Base-by-base conservation (phyloP, 2,113 vertebrate genomes). In the Girardinichthys multiradiatus region DNA sequence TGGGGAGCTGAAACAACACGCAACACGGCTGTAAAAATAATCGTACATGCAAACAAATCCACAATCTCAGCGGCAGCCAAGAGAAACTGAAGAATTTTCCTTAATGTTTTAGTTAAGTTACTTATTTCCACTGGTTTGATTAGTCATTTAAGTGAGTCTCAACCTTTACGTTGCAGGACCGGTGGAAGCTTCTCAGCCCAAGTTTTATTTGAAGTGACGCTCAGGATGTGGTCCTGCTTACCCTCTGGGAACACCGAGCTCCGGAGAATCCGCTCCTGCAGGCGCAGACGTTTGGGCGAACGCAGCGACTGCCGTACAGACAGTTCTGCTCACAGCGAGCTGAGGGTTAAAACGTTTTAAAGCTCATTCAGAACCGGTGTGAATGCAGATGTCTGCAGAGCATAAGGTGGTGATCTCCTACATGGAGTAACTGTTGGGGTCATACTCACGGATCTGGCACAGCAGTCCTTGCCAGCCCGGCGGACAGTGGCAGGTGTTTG, bases 371-470 rank as follows among this genome's bases (percentile, higher is more conserved):
- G 48, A 54, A 54, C 21, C 24, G 10, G 48, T 1, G 24, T 10
- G 24, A 54, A 54, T 21, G 39, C 39, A 2, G 14, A 3, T 14
- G 24, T 24, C 35, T 35, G 35, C 35, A 35, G 35, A 35, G 35
- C 35, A 35, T n/a, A n/a, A n/a, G n/a, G n/a, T n/a, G n/a, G n/a
- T n/a, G n/a, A n/a, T n/a, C 5, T 17, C 42, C 42, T 17, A 17
- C 42, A 45, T 10, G 48, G 7, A 54, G 48, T 17, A n/a, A 5
- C 48, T 1, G 48, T 17, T 24, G 48, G 24, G 2, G 37, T 54
- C 24, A 3, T 24, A 95, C 95, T 96, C 88, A 95, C 92, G 88
- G 30, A 83, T 94, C 85, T 96, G 95, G 75, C 95, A 96, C 13
- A 89, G 76, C 59, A 48, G 69, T 39, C 94, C 92, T 9, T 24